A percentile compares a stretch with the other conserved stretches of the same genome.
phyloP scores from a whole-genome alignment of 2,113 vertebrate genomes.

The Psittacula cyanocephala region DNA sequence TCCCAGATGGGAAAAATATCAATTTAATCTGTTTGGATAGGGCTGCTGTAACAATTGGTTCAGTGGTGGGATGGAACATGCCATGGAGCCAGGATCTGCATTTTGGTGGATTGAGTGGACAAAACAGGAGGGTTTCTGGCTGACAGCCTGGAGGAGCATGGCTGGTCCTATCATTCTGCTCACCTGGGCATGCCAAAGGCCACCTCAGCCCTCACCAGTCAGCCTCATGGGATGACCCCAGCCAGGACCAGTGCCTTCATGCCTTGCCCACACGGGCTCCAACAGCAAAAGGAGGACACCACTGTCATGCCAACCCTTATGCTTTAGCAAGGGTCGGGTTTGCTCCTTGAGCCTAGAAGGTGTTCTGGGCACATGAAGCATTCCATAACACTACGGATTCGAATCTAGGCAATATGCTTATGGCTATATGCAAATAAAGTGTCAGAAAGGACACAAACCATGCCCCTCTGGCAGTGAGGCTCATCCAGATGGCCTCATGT shows the following conservation, averaged over 20 bases:
- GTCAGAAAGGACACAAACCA: background rate
- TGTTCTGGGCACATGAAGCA: background rate
- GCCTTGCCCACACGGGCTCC: background rate
- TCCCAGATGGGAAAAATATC: background rate
- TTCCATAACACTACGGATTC: background rate
- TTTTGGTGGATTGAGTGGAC: background rate
- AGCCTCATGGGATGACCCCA: background rate
- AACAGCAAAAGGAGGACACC: background rate
- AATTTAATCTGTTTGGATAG: background rate
- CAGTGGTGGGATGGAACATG: rapidly evolving
- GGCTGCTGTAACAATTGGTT: background rate
- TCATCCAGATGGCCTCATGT: background rate
- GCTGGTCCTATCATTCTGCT: background rate
- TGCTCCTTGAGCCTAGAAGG: background rate
- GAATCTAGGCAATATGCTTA: background rate
- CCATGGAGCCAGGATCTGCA: background rate
- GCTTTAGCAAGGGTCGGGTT: background rate
- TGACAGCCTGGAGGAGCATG: rapidly evolving
- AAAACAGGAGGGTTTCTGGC: background rate
- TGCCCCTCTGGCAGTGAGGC: background rate
- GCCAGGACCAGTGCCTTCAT: background rate
- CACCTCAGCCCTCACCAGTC: background rate
- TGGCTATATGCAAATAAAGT: background rate
- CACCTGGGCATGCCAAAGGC: rapidly evolving
- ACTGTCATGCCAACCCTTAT: background rate